Base-by-base conservation (phyloP, 1,140 invertebrate species). In the Propsilocerus akamusi region DNA sequence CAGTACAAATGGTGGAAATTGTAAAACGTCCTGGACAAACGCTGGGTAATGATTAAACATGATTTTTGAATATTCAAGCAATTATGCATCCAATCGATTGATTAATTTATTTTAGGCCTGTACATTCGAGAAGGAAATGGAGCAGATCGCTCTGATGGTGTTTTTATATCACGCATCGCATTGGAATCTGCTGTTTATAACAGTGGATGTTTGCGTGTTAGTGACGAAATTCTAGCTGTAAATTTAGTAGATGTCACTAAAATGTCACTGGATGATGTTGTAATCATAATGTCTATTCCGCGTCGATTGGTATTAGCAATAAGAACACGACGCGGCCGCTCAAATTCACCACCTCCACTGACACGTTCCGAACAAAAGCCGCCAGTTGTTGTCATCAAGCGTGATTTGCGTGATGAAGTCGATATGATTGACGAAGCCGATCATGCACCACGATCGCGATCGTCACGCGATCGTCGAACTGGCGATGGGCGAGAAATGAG, bases 251-350 rank as follows among this genome's bases (percentile, higher is more conserved):
- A 97, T 62, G 94, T 99, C 54, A 86, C 88, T 50, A 81, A 87
- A 58, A 98, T 98, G 93, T 93, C 88, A 55, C 70, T 99, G 54
- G 95, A 99, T 66, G 95, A 99, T 67, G 94, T 98, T 32, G 95
- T 99, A 49, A 95, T 98, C 58, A 89, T 98, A 58, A 97, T 99
- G 90, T 97, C 92, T 56, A 99, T 99, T 69, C 95, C 96, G 1
- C 76, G 93, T 58, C 77, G 95, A 56, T 74, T 99, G 56, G 81
- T 98, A 22, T 74, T 99, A 48, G 92, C 89, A 52, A 95, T 91
- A 41, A 76, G 92, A 53, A 85, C 83, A 57, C 72, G 81, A 51
- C 63, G 71, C 25, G 73, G 73, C 54, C 73, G 77, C 6, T 80
- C 79, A 2, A 78, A 80, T 12, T 79, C 74, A 25, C 65, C 79